Percentiles rank a stretch among this genome's conserved stretches.
Conservation (phyloP, 2,113 vertebrate species). For the Marcusenius ussheri region DNA sequence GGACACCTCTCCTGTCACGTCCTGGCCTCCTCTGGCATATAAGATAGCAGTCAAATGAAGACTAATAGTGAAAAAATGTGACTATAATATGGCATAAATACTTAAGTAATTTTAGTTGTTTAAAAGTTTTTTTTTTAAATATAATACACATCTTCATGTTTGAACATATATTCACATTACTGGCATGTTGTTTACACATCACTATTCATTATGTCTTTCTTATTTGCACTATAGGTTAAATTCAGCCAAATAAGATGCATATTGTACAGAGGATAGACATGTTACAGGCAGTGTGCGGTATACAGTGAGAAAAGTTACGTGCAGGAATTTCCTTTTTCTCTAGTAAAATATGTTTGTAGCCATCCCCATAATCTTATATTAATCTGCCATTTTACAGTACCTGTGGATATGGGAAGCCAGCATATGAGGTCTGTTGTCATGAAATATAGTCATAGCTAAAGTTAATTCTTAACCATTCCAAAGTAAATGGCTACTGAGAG, state of each 20-base stretch:
- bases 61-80: background rate
- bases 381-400: background rate
- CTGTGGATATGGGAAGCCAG: background rate
- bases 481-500: background rate
- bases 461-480: background rate
- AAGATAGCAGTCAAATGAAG: background rate
- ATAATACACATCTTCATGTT: constrained; percentile 6
- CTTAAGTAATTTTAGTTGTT: background rate
- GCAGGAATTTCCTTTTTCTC: background rate
- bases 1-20: background rate
- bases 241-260: background rate
- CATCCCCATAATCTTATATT: background rate
- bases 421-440: background rate
- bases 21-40: background rate
- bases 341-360: background rate
- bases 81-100: background rate
- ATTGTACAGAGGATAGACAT: background rate
- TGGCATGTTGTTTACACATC: background rate
- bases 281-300: background rate
- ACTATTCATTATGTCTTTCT: background rate
- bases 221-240: background rate
- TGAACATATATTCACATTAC: background rate
- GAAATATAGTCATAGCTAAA: background rate
- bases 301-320: background rate
- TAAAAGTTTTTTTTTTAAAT: background rate